Evolutionary conservation across 2,888 invertebrate species (phyloP), one percentile per base, ranked within the genome.

Genomic region (Priocnemis perturbator): DNA sequence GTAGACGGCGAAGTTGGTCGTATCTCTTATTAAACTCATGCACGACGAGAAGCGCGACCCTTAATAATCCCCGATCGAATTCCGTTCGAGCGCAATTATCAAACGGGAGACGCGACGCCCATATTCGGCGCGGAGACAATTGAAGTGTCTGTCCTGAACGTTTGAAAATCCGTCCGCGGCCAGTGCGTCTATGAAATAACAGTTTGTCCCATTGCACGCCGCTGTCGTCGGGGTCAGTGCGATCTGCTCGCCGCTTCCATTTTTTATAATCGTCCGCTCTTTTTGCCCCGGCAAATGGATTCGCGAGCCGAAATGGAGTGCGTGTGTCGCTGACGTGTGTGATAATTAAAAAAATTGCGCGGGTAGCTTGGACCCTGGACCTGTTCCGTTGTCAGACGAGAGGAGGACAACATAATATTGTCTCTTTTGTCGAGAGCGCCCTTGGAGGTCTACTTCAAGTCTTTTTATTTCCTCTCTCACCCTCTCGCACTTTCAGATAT

Each of bases 341-440:
- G 37, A 45, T 70, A 77, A 81, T 79, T 72, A 77, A 64, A 76
- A 68, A 47, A 44, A 55, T 67, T 53, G 37, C 64, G 50, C 59
- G 52, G 62, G 45, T 55, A 61, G 1, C 26, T 21, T 20, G 20
- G 37, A 26, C 15, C 15, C 7, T 30, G 53, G 45, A 48, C 48
- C 30, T n/a, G 47, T 56, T 55, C 53, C 53, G 26, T 21, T 60
- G 55, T 66, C 45, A 60, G 55, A 44, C 30, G 57, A 19, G 11
- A 67, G 56, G 23, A 48, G n/a, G 57, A 57, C 26, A 5, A 14
- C n/a, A 14, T 17, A 50, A 50, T 50, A 50, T 50, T 50, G 50
- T 50, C 50, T 19, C 50, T 50, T 50, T 50, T 50, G 50, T 50
- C 50, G 50, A 50, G 50, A 9, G 17, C 17, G 50, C 50, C 50